Evolutionary conservation across 2,113 vertebrate genomes (phyloP).

Genomic region (Corythoichthys haematopterus): DNA sequence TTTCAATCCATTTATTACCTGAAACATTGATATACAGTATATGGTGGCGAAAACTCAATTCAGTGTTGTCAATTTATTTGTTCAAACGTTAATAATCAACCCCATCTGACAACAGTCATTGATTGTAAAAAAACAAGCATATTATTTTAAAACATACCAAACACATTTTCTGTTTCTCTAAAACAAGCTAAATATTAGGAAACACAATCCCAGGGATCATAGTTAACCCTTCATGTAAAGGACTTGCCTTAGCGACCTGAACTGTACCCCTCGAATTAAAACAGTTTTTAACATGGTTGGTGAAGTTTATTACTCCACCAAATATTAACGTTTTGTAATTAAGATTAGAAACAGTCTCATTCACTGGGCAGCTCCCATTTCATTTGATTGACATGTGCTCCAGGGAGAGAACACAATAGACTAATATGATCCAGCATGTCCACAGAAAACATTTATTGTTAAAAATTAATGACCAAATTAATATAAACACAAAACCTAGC

Average conservation of each 20-base stretch:
- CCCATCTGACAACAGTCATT: not conserved
- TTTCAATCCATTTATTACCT: not conserved
- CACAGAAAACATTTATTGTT: constrained; percentile 20
- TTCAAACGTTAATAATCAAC: not conserved
- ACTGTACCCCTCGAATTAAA: not conserved
- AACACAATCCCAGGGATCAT: not conserved
- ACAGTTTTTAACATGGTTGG: not conserved
- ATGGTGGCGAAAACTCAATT: not conserved
- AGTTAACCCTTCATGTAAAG: not conserved
- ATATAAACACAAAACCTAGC: constrained; percentile 40
- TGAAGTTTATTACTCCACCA: constrained; percentile 11
- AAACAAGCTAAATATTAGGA: not conserved
- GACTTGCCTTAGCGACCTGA: not conserved
- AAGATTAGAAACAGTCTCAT: constrained; percentile 54
- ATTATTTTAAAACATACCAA: not conserved
- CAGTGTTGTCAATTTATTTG: not conserved
- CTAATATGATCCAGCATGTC: constrained; percentile 34
- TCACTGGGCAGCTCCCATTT: constrained; percentile 64
- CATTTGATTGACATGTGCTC: constrained; percentile 53
- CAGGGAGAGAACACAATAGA: constrained; percentile 50
- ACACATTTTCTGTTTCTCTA: not conserved
- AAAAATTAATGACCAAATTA: constrained; percentile 39
- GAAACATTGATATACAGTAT: not conserved
- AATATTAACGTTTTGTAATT: not conserved
- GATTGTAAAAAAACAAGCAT: not conserved